These are phyloP conservation scores for Drosophila anceps DNA, from an alignment of 2,888 invertebrate genomes.

Conservation along the genomic window DNA sequence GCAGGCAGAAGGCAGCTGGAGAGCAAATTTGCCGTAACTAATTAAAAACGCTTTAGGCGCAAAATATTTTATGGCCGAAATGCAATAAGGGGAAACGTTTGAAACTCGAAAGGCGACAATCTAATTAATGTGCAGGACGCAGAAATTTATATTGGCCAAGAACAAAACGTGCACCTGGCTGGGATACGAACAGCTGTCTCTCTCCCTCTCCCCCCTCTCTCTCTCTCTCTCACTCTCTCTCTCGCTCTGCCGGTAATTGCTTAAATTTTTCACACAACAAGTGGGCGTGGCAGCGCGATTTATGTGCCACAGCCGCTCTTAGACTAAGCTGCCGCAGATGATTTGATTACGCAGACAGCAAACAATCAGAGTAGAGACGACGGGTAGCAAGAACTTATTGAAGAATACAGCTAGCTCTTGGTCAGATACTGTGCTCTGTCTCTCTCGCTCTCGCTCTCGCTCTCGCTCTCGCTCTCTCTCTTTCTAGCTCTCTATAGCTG, in stretches of 20 bases:
- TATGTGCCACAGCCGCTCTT: slow-evolving; percentile 27
- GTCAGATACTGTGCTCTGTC: neutral
- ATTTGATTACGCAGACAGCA: slow-evolving; percentile 67
- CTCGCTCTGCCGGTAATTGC: slow-evolving; percentile 41
- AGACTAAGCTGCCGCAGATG: slow-evolving; percentile 33
- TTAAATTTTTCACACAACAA: slow-evolving; percentile 68
- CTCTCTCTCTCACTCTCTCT: neutral
- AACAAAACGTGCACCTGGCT: slow-evolving; percentile 43
- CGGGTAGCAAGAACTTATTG: neutral
- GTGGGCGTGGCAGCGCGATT: slow-evolving; percentile 50
- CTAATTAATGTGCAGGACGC: slow-evolving; percentile 68
- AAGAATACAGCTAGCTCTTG: slow-evolving; percentile 5
- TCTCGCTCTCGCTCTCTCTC: neutral
- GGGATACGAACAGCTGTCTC: slow-evolving; percentile 2
- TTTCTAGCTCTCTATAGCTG: neutral
- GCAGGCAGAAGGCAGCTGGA: neutral
- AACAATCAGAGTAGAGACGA: slow-evolving; percentile 21
- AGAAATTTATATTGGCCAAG: slow-evolving; percentile 14
- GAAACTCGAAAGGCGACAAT: slow-evolving; percentile 39
- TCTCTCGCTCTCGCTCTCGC: neutral
- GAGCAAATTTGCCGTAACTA: slow-evolving; percentile 67
- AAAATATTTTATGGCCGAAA: slow-evolving; percentile 47
- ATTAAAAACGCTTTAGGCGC: slow-evolving; percentile 76
- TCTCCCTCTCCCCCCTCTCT: neutral
- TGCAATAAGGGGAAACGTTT: slow-evolving; percentile 43